Base-by-base conservation (phyloP, 2,113 vertebrate species). In the Typhlomys cinereus region DNA sequence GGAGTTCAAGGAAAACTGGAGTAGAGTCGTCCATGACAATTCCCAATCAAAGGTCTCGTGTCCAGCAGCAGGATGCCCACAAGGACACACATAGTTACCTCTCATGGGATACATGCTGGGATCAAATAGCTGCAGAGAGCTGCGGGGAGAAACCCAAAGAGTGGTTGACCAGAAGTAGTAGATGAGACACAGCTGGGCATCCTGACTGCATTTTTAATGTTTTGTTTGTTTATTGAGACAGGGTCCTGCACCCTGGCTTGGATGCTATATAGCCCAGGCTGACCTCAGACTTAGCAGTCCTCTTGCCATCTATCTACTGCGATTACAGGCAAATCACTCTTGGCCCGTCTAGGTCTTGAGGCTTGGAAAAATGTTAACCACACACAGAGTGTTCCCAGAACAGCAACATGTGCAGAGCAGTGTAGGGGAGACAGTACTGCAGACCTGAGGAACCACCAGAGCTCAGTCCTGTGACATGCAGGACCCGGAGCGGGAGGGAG, bases 1-100 rank as follows among this genome's bases (percentile, higher is more conserved):
- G 46, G 89, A 70, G 52, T 64, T 75, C 39, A 48, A 44, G 46
- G 67, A 75, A 92, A n/a, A 59, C 17, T 29, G 82, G n/a, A 88
- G 23, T 41, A 70, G 0, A 41, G 80, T 13, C 21, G 17, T n/a
- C n/a, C n/a, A n/a, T n/a, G n/a, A n/a, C n/a, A n/a, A n/a, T n/a
- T 17, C 88, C 7, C 31, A 54, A 62, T 80, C 41, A 57, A 50
- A 31, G 48, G 27, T 20, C 78, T 85, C 66, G 25, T 12, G 2
- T 84, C 59, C 29, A 41, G 48, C 7, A 59, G 14, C 39, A 31
- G 36, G 46, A 34, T 34, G 6, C n/a, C 11, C n/a, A n/a, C 10
- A 48, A 59, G 46, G 64, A 83, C 44, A 50, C 23, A 46, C 69
- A 46, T 4, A 75, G 80, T 48, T 57, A 15, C 4, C 15, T 10